phyloP scores from a whole-genome alignment of 2,113 vertebrate genomes.

The Glareola pratincola region DNA sequence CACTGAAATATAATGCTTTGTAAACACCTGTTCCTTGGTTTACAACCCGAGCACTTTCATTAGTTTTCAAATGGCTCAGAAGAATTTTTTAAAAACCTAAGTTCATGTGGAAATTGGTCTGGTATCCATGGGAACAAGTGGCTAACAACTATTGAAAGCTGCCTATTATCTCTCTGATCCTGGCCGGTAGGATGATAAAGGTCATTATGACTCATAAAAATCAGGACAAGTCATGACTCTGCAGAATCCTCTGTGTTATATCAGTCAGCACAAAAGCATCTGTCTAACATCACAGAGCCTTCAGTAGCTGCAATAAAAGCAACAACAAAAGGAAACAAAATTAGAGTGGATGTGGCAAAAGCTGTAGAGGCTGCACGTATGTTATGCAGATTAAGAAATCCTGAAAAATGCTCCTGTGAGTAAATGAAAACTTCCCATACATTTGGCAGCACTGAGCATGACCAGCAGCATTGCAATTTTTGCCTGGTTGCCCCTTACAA shows the following conservation, averaged over 20 bases:
- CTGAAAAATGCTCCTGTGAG: background rate
- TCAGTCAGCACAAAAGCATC: conserved; percentile 42
- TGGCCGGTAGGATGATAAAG: conserved; percentile 35
- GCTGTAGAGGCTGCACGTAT: background rate
- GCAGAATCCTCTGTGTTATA: conserved; percentile 33
- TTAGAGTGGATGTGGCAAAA: conserved; percentile 17
- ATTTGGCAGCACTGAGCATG: background rate
- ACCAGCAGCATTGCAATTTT: background rate
- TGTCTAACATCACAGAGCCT: conserved; percentile 42
- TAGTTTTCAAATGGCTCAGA: background rate
- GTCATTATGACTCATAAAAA: conserved; percentile 53
- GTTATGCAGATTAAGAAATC: background rate
- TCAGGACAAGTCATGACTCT: conserved; percentile 12
- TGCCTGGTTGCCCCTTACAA: background rate
- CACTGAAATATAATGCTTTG: background rate
- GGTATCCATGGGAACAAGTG: conserved; percentile 20
- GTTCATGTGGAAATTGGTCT: background rate
- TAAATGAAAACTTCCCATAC: background rate
- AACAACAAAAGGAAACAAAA: conserved; percentile 42
- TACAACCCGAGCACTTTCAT: background rate
- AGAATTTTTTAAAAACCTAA: conserved; percentile 13
- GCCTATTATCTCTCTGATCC: conserved; percentile 25
- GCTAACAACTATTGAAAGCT: background rate
- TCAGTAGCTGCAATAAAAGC: conserved; percentile 32
- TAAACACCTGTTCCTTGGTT: conserved; percentile 1